These are phyloP conservation scores for Hycleus phaleratus DNA, from an alignment of 1,140 invertebrate species.

Conservation along the genomic window DNA sequence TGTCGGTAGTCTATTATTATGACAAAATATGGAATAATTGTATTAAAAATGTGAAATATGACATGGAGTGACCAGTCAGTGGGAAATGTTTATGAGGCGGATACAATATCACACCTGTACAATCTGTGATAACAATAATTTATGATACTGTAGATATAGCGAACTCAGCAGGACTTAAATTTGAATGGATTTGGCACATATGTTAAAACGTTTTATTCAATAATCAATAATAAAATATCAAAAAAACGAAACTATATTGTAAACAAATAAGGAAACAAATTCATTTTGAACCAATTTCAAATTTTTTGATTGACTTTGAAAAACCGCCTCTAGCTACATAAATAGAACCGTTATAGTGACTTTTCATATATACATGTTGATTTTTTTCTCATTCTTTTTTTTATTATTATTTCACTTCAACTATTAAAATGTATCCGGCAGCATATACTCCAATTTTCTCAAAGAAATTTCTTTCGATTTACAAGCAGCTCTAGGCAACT, in stretches of 20 bases:
- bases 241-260: too few species aligned
- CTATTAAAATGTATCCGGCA: neutral
- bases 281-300: too few species aligned
- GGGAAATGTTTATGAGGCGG: slow-evolving; percentile 15
- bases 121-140: slow-evolving; percentile 11
- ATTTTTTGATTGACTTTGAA: too few species aligned
- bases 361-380: too few species aligned
- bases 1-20: too few species aligned
- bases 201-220: neutral
- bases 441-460: neutral
- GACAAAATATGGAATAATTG: too few species aligned
- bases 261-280: too few species aligned
- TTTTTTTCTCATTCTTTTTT: too few species aligned
- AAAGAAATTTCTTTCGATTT: neutral
- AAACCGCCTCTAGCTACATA: too few species aligned
- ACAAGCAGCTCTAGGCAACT: neutral
- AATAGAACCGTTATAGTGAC: too few species aligned
- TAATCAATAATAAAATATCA: too few species aligned
- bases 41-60: too few species aligned
- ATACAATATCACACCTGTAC: slow-evolving; percentile 15
- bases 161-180: slow-evolving; percentile 10
- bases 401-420: neutral
- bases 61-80: slow-evolving; percentile 7
- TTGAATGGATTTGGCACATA: neutral
- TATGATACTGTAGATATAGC: slow-evolving; percentile 13